Evolutionary conservation across 1,140 invertebrate genomes (phyloP).

Genomic region (Drosophila jambulina): DNA sequence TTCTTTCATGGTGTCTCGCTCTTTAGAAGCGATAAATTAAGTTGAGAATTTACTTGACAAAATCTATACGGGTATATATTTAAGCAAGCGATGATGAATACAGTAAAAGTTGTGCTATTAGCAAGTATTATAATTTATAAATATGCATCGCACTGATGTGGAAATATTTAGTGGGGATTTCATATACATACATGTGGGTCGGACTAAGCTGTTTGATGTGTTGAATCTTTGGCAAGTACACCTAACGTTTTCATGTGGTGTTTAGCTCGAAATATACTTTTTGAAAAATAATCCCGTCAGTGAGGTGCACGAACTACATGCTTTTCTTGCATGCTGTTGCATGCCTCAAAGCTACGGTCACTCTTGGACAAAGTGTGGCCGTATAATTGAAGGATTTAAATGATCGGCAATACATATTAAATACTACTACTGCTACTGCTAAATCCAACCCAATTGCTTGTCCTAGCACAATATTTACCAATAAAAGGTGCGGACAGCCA

Average conservation of each 20-base stretch:
- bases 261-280: background rate
- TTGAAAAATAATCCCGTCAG: background rate
- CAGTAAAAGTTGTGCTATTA: constrained; percentile 16
- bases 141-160: constrained; percentile 2
- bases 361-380: background rate
- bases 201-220: constrained; percentile 4
- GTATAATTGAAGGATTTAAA: background rate
- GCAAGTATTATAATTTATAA: constrained; percentile 7
- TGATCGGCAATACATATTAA: background rate
- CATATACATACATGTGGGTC: background rate
- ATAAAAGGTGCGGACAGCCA: background rate
- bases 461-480: background rate
- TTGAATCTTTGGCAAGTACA: background rate
- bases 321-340: background rate
- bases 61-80: constrained; percentile 6
- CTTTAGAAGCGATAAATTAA: constrained; percentile 53
- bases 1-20: constrained; percentile 18
- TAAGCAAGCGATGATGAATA: constrained; percentile 8
- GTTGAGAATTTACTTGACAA: constrained; percentile 31
- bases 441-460: background rate
- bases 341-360: background rate
- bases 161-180: constrained; percentile 4
- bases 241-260: background rate
- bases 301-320: background rate
- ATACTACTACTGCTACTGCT: background rate